Conservation (phyloP, 2,113 vertebrate genomes). For the Tupaia chinensis region DNA sequence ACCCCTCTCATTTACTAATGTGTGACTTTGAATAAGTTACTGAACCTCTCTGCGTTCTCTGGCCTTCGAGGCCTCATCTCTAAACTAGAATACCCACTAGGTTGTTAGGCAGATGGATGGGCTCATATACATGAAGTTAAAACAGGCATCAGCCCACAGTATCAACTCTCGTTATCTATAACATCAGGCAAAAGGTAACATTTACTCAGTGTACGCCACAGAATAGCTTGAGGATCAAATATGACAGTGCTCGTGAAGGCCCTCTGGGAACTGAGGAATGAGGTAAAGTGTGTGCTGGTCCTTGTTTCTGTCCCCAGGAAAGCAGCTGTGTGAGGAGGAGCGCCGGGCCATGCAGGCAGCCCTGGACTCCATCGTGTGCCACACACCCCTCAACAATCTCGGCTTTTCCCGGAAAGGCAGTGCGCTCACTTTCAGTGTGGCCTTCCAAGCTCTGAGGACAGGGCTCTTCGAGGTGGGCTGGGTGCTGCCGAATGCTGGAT, state of each 20-base stretch:
- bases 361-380: slow-evolving; percentile 86
- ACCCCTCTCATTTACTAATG: neutral
- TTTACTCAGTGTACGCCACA: neutral
- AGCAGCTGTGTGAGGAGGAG: slow-evolving; percentile 83
- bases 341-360: slow-evolving; percentile 81
- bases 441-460: slow-evolving; percentile 93
- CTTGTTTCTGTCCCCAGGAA: slow-evolving; percentile 74
- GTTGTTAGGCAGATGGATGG: neutral
- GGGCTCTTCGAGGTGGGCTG: slow-evolving; percentile 95
- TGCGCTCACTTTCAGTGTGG: slow-evolving; percentile 93
- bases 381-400: slow-evolving; percentile 89
- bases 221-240: neutral
- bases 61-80: neutral
- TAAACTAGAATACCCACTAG: neutral
- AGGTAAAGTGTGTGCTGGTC: neutral
- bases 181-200: neutral
- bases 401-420: slow-evolving; percentile 95
- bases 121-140: neutral
- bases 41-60: neutral
- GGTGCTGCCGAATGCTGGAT: neutral
- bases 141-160: neutral
- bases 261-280: neutral
- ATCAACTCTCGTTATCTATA: neutral
- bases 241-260: neutral
- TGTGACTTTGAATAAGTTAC: slow-evolving; percentile 33